Percentiles rank a stretch among this genome's conserved stretches.
phyloP scores from a whole-genome alignment of 2,113 vertebrate species.

The Sorex araneus region DNA sequence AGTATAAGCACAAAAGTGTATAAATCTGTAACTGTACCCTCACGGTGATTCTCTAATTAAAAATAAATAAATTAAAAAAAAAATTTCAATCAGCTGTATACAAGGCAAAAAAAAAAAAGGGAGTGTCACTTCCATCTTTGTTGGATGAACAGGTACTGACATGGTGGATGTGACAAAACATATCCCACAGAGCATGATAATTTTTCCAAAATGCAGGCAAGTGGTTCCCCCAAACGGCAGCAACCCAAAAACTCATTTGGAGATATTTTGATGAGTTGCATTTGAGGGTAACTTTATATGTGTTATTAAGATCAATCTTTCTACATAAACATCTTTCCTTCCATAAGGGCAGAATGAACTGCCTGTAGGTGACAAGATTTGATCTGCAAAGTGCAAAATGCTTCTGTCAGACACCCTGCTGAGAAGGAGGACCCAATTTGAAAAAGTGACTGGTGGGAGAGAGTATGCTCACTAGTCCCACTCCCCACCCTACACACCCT shows the following conservation, averaged over 20 bases:
- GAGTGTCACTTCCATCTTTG: constrained; percentile 47
- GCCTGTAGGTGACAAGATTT: not conserved
- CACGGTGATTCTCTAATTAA: too few species aligned
- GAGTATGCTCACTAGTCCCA: not conserved
- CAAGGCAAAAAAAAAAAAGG: too few species aligned
- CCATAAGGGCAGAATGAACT: constrained; percentile 17
- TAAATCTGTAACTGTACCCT: too few species aligned
- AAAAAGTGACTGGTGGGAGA: not conserved
- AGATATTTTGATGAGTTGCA: constrained; percentile 45
- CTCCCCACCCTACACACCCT: not conserved
- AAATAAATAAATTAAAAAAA: too few species aligned
- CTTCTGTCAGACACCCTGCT: not conserved
- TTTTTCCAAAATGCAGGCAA: constrained; percentile 55
- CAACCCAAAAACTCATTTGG: constrained; percentile 59
- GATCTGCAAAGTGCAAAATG: not conserved
- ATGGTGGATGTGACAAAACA: constrained; percentile 8
- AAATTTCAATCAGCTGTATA: too few species aligned
- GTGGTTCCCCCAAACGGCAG: not conserved
- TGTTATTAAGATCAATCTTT: constrained; percentile 20
- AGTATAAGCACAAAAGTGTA: too few species aligned
- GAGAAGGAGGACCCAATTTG: not conserved
- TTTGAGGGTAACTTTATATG: not conserved
- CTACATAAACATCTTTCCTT: constrained; percentile 50
- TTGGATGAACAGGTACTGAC: constrained; percentile 66
- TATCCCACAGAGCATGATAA: not conserved